Percentiles rank a stretch among this genome's conserved stretches.
phyloP scores from a whole-genome alignment of 2,888 invertebrate species.

The Rhorus exstirpatorius region DNA sequence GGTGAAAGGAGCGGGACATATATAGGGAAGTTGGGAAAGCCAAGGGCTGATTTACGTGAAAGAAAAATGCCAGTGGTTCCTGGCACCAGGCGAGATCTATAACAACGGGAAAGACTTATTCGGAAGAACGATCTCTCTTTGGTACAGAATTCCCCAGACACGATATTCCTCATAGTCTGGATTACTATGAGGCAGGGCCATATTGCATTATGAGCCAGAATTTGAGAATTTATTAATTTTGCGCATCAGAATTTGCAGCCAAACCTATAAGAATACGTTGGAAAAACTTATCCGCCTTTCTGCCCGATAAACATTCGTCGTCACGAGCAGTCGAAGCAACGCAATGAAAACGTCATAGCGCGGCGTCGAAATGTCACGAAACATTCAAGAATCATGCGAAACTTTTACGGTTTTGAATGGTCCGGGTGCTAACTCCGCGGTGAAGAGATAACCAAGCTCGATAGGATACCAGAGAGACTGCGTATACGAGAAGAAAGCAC shows the following conservation, averaged over 20 bases:
- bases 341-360: neutral
- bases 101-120: constrained; percentile 44
- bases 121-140: constrained; percentile 42
- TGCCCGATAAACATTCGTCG: neutral
- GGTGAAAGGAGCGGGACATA: constrained; percentile 16
- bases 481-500: neutral
- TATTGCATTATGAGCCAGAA: neutral
- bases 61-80: constrained; percentile 38
- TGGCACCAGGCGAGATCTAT: constrained; percentile 57
- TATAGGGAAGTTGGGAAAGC: constrained; percentile 36
- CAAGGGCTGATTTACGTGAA: constrained; percentile 58
- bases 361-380: constrained; percentile 41
- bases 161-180: neutral
- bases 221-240: neutral
- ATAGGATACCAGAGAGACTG: constrained; percentile 3
- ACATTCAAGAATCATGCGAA: constrained; percentile 35
- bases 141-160: constrained; percentile 1
- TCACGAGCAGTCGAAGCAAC: neutral
- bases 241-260: neutral
- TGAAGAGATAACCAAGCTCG: constrained; percentile 18
- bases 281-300: neutral
- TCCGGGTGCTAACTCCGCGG: constrained; percentile 14
- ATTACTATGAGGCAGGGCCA: neutral
- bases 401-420: constrained; percentile 26
- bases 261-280: neutral